A percentile compares a stretch with the other conserved stretches of the same genome.
Conservation (phyloP, 1,140 invertebrate species). For the Bombus waltoni region DNA sequence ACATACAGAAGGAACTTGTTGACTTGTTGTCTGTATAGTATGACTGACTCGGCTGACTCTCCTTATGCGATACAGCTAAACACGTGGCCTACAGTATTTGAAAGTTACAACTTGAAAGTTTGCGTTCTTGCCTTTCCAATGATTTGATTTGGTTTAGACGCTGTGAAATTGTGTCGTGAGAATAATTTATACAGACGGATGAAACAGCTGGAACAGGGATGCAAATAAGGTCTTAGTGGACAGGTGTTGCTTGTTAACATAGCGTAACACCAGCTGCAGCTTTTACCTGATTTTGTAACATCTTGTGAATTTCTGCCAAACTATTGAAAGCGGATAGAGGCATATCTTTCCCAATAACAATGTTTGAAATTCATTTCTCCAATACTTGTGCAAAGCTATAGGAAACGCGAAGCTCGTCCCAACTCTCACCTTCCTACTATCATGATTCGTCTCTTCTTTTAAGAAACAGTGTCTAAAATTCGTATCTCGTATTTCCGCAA, state of each 20-base stretch:
- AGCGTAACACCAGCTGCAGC: slow-evolving; percentile 13
- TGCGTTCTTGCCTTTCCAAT: not conserved
- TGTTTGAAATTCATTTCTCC: no score
- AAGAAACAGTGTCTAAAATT: no score
- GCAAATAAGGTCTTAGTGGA: not conserved
- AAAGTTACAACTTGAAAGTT: not conserved
- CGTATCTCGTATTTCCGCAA: no score
- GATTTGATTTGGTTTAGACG: not conserved
- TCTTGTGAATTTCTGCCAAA: not conserved
- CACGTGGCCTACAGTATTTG: not conserved
- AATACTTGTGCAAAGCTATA: not conserved
- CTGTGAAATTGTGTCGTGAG: not conserved
- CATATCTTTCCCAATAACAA: not conserved
- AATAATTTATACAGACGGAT: no score
- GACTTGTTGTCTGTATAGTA: not conserved
- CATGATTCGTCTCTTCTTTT: no score
- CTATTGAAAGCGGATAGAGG: not conserved
- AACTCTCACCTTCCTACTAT: no score
- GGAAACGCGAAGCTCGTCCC: not conserved
- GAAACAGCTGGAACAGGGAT: not conserved
- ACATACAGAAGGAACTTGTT: not conserved
- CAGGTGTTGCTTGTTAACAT: slow-evolving; percentile 4
- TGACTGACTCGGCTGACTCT: not conserved
- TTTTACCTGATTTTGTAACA: not conserved
- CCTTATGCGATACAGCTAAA: not conserved